Percentiles rank a stretch among this genome's conserved stretches.
Evolutionary conservation across 1,140 invertebrate genomes (phyloP).

Genomic region (Liolophura sinensis): DNA sequence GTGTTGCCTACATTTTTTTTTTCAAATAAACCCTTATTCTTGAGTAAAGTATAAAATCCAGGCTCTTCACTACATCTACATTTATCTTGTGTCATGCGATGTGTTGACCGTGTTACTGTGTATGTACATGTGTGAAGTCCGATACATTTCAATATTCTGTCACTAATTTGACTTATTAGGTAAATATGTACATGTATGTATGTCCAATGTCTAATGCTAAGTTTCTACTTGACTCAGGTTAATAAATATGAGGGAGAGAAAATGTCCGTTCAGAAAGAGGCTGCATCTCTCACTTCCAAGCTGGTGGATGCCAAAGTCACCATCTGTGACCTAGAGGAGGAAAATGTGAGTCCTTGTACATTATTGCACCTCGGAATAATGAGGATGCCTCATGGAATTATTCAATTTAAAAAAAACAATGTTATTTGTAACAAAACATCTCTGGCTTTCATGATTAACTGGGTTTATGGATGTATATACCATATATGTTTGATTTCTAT

Average conservation of each 20-base stretch:
- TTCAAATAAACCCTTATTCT: no score
- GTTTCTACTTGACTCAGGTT: conserved; percentile 46
- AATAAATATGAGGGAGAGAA: conserved; percentile 93
- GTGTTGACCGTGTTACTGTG: no score
- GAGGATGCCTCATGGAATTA: no score
- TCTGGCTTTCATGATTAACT: background rate
- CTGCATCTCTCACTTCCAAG: conserved; percentile 82
- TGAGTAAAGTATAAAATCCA: no score
- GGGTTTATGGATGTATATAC: background rate
- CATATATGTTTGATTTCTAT: background rate
- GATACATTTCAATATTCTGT: no score
- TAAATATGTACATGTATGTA: background rate
- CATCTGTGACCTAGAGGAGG: conserved; percentile 83
- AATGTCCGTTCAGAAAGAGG: conserved; percentile 81
- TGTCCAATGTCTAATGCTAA: background rate
- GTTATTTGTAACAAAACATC: background rate
- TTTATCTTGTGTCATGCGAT: conserved; percentile 2
- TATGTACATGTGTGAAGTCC: no score
- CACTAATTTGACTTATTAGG: no score
- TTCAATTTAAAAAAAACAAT: background rate
- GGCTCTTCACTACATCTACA: no score
- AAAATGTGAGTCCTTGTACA: conserved; percentile 76
- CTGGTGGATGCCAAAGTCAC: conserved; percentile 86
- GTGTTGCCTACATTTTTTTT: no score
- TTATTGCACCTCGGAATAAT: background rate